Evolutionary conservation across 2,113 vertebrate species (phyloP).

Genomic region (Myxocyprinus asiaticus): DNA sequence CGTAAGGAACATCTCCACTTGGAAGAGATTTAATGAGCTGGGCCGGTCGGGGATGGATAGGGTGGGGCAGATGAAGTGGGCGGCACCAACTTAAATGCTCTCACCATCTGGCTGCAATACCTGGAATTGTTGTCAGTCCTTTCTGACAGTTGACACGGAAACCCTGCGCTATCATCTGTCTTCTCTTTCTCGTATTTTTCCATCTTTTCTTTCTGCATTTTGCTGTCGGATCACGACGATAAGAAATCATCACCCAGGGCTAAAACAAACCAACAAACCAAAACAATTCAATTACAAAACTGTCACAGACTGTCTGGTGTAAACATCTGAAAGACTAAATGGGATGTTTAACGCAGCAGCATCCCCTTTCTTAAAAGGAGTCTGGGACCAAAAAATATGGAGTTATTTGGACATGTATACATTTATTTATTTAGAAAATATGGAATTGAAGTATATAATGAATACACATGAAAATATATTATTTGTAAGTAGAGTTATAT

Average conservation of each 20-base stretch:
- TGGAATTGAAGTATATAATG: conserved; percentile 30
- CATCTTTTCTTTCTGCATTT: neutral
- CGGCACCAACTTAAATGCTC: neutral
- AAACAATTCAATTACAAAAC: neutral
- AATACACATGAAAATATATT: conserved; percentile 37
- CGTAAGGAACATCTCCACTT: neutral
- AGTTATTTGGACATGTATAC: conserved; percentile 38
- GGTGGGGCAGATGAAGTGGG: neutral
- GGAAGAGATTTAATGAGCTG: neutral
- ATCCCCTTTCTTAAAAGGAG: conserved; percentile 26
- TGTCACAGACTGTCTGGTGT: conserved; percentile 28
- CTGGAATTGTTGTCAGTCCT: neutral
- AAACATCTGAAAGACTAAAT: conserved; percentile 17
- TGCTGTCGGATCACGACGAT: neutral
- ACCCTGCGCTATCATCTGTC: neutral
- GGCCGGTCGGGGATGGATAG: conserved; percentile 1
- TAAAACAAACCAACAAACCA: conserved; percentile 1
- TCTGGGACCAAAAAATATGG: conserved; percentile 55
- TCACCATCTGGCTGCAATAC: neutral
- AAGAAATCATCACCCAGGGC: conserved; percentile 6
- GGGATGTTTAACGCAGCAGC: conserved; percentile 40
- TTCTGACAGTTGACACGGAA: neutral
- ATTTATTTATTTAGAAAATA: conserved; percentile 22
- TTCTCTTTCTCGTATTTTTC: neutral
- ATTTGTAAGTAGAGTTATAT: conserved; percentile 55